Conservation (phyloP, 2,888 invertebrate genomes). For the Atrina japonica region DNA sequence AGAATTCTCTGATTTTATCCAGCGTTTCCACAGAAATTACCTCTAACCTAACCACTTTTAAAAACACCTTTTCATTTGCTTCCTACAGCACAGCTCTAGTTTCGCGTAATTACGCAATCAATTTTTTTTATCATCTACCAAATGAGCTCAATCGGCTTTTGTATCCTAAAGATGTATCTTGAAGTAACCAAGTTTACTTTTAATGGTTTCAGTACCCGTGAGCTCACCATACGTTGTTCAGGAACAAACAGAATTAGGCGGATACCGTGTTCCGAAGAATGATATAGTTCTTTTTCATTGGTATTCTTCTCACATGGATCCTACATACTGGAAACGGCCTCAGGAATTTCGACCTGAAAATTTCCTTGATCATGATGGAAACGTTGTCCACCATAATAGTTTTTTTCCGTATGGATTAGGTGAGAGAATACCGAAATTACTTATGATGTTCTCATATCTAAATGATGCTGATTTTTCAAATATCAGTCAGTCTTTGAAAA, state of each 20-base stretch:
- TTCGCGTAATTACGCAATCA: neutral
- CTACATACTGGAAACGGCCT: conserved; percentile 39
- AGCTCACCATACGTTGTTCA: conserved; percentile 9
- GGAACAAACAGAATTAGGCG: conserved; percentile 19
- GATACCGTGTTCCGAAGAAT: conserved; percentile 21
- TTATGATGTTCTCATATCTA: too few relatives aligned
- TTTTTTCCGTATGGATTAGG: conserved; percentile 38
- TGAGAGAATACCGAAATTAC: neutral
- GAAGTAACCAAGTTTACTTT: too few relatives aligned
- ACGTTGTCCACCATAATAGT: conserved; percentile 18
- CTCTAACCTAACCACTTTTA: too few relatives aligned
- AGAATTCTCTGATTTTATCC: too few relatives aligned
- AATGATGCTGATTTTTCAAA: too few relatives aligned
- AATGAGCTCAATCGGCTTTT: too few relatives aligned
- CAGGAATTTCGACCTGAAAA: conserved; percentile 37
- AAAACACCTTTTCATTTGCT: too few relatives aligned
- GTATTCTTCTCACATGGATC: conserved; percentile 33
- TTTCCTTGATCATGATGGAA: conserved; percentile 27
- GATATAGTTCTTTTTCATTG: conserved; percentile 24
- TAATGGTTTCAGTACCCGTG: conserved; percentile 10
- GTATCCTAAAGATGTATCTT: neutral
- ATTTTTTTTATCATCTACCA: too few relatives aligned
- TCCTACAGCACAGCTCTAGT: neutral
- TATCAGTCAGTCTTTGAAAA: too few relatives aligned
- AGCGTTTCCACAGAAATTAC: too few relatives aligned